Evolutionary conservation across 2,797 vertebrate genomes (phyloP), one percentile per base, ranked within the genome.

Genomic region (Falco concolor): DNA sequence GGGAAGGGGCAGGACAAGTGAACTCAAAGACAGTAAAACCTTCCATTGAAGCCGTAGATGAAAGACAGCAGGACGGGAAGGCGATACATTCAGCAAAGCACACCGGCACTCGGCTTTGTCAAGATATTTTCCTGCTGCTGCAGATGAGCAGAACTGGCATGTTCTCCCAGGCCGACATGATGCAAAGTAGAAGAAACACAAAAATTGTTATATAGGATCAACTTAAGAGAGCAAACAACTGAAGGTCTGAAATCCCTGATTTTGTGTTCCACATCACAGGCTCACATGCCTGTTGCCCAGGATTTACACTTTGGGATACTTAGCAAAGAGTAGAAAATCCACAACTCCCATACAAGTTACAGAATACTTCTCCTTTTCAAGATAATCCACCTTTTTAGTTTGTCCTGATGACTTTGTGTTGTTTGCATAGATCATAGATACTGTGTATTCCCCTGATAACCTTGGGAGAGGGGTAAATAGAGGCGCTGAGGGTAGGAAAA

Each of bases 401-500:
- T 60, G 78, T 40, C 84, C 53, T 14, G 6, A 61, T 61, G 95
- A 87, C 90, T 90, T 92, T 87, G 94, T 72, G 54, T 23, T 4
- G 21, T 38, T 76, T 73, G 47, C 57, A 4, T 0, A 69, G 85
- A 79, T 94, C n/a, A n/a, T 0, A 87, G 74, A 64, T 56, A 54
- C 36, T 27, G 63, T 6, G 2, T 16, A 27, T 64, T 80, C 44
- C 80, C 27, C 68, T 20, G 61, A 53, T 67, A 87, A 91, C 70
- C 94, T 77, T 53, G 21, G 63, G 50, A 85, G 32, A 0, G 1
- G 36, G 40, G 45, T 90, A 95, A 77, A 95, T 89, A 83, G 69
- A n/a, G 96, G 83, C 11, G 24, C 83, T 95, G 88, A 87, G 64
- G 91, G 86, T 69, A 92, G 78, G 77, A 85, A 79, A 83, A 93